phyloP scores from a whole-genome alignment of 2,113 vertebrate genomes.

The Riparia riparia region DNA sequence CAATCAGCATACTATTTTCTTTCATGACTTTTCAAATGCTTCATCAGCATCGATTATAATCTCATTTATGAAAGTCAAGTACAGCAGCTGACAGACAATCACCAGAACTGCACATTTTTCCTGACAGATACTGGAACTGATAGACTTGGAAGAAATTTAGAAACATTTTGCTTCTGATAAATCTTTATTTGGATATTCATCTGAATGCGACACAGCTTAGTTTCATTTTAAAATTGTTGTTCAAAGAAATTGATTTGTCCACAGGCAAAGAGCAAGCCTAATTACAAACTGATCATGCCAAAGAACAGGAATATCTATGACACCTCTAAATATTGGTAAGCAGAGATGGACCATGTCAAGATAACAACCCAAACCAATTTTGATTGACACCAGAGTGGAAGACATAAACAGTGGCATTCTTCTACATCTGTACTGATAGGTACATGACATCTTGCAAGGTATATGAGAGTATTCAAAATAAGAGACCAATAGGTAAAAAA shows the following conservation, averaged over 20 bases:
- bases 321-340: background rate
- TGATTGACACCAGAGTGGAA: background rate
- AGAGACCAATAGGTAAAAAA: background rate
- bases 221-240: background rate
- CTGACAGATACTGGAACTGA: background rate
- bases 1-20: background rate
- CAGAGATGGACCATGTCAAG: background rate
- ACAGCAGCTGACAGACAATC: background rate
- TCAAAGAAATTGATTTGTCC: background rate
- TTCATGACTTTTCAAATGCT: background rate
- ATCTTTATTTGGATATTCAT: background rate
- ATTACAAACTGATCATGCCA: background rate
- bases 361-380: background rate
- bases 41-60: background rate
- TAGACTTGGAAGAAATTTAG: background rate
- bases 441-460: background rate
- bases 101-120: background rate
- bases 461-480: background rate
- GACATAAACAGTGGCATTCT: background rate
- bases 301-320: background rate
- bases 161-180: background rate
- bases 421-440: background rate
- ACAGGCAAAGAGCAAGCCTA: background rate
- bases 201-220: background rate
- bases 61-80: background rate